Base-by-base conservation (phyloP, 64 coral and sea anemone species). In the Montipora capricornis region DNA sequence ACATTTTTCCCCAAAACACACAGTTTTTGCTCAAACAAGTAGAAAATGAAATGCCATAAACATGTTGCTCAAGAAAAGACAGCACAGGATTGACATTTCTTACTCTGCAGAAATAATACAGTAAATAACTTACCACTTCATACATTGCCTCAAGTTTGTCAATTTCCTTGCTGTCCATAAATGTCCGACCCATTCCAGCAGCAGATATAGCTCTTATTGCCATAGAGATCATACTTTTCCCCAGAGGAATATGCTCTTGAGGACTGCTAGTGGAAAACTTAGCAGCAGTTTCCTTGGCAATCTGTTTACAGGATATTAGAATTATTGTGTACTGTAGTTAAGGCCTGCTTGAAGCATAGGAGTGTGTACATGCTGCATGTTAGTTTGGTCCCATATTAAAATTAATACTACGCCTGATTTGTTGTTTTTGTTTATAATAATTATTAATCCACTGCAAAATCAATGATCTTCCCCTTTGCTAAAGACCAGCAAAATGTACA, bases 251-350 rank as follows among this genome's bases (percentile, higher is more conserved):
- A 86, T 86, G 82, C 20, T 86, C 82, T 71, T 86, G 37, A 71
- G 46, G 16, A 86, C 82, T 50, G 20, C 66, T 48, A 0, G 17
- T 69, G 8, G 82, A 66, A 71, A 86, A 73, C 6, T 49, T 70
- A 37, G 73, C 66, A 2, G 82, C 82, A 19, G 82, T 73, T 70
- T 86, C 82, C 49, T 86, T 86, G 8, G 82, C 82, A 86, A 86
- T 71, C 82, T 86, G 44, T 68, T 22, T 49, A 5, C 0, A 70
- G 50, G 29, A 69, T 19, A 7, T 0, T 16, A 64, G 9, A 64
- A 11, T 64, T 64, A 8, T 57, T 37, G 37, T 37, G 37, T 37
- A 37, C 37, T 37, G 37, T 37, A 37, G 37, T 37, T 37, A 37
- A 37, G 37, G 37, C 2, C 37, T 37, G 37, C 37, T 5, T 51